phyloP scores from a whole-genome alignment of 2,113 vertebrate genomes.

The Jacana jacana region DNA sequence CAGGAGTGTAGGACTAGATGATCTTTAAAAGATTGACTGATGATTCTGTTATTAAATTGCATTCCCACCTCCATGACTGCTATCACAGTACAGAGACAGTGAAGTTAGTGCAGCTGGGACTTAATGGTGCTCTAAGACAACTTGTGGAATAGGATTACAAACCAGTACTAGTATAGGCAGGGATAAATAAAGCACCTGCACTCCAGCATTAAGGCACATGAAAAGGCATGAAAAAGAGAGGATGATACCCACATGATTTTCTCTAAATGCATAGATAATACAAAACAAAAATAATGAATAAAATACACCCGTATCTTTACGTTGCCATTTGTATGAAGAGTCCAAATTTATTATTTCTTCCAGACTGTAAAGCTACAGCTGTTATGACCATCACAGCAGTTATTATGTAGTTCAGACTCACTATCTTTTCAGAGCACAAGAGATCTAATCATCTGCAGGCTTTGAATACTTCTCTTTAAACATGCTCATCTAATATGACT shows the following conservation, averaged over 20 bases:
- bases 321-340: neutral
- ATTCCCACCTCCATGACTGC: neutral
- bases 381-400: neutral
- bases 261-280: neutral
- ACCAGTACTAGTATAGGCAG: neutral
- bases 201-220: neutral
- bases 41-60: neutral
- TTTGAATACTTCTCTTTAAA: neutral
- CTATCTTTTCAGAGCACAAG: neutral
- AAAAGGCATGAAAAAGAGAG: neutral
- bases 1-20: neutral
- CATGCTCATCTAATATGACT: neutral
- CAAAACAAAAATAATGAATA: neutral
- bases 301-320: neutral
- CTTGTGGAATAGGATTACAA: neutral
- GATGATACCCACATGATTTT: neutral
- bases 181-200: neutral
- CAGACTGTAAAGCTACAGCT: neutral
- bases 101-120: neutral
- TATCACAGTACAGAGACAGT: neutral
- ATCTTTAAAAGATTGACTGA: neutral
- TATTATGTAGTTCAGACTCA: neutral
- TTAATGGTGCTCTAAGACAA: neutral
- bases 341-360: neutral
- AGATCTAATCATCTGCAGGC: neutral